Conservation (phyloP, 2,797 vertebrate genomes). For the Chromis chromis region DNA sequence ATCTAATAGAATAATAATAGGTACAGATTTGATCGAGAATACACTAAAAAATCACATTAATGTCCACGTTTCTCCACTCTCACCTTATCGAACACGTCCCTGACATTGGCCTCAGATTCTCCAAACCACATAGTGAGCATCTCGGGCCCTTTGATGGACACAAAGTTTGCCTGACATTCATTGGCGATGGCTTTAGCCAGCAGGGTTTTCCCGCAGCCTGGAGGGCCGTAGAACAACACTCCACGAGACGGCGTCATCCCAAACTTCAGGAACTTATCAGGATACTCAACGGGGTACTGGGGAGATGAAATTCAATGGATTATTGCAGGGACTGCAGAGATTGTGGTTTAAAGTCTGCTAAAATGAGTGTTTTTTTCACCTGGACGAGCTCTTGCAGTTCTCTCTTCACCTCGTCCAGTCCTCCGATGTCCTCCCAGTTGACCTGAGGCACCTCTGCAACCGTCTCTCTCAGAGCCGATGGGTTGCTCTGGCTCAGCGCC, state of each 20-base stretch:
- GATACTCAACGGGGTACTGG: slow-evolving; percentile 96
- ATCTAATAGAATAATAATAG: background rate
- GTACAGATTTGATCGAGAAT: background rate
- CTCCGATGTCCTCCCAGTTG: slow-evolving; percentile 95
- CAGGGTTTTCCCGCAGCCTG: slow-evolving; percentile 95
- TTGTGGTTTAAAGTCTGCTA: background rate
- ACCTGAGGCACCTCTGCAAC: slow-evolving; percentile 95
- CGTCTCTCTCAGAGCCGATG: slow-evolving; percentile 94
- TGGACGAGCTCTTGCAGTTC: slow-evolving; percentile 96
- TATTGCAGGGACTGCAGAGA: background rate
- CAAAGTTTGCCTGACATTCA: slow-evolving; percentile 96
- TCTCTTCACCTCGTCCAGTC: slow-evolving; percentile 94
- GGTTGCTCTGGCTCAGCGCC: slow-evolving; percentile 96
- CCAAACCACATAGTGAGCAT: slow-evolving; percentile 98
- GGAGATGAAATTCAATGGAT: background rate
- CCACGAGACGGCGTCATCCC: slow-evolving; percentile 97
- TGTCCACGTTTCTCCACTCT: slow-evolving; percentile 1
- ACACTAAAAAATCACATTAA: background rate
- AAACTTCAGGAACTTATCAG: slow-evolving; percentile 98
- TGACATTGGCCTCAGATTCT: slow-evolving; percentile 95
- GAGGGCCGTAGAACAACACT: slow-evolving; percentile 96
- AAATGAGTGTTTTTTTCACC: slow-evolving; percentile 73
- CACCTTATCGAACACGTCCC: slow-evolving; percentile 96
- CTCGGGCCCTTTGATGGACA: slow-evolving; percentile 96
- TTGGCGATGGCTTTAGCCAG: slow-evolving; percentile 96